A percentile compares a stretch with the other conserved stretches of the same genome.
These are phyloP conservation scores for Plectus sambesii DNA, from an alignment of 1,140 invertebrate species.

Conservation along the genomic window DNA sequence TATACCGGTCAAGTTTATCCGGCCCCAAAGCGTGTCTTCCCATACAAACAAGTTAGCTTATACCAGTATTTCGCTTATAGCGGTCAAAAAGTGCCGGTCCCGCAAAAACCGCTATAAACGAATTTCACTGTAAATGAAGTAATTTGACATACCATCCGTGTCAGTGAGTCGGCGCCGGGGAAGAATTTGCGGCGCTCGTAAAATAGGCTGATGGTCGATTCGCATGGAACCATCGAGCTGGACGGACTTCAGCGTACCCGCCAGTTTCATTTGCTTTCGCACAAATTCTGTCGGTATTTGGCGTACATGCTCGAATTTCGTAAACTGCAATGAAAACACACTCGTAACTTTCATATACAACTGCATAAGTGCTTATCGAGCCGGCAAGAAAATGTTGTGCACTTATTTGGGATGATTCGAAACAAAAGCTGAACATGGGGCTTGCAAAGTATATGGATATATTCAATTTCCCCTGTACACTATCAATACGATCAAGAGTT, in stretches of 20 bases:
- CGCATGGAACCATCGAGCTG: slow-evolving; percentile 27
- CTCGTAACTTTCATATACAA: too few species aligned
- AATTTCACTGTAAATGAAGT: slow-evolving; percentile 12
- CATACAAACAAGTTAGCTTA: neutral
- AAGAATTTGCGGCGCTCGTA: slow-evolving; percentile 28
- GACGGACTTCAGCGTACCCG: slow-evolving; percentile 33
- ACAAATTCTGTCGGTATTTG: slow-evolving; percentile 41
- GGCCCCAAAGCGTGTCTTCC: too few species aligned
- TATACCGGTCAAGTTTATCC: too few species aligned
- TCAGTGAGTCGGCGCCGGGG: slow-evolving; percentile 12
- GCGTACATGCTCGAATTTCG: slow-evolving; percentile 37
- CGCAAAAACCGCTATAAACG: slow-evolving; percentile 8
- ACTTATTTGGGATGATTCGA: too few species aligned
- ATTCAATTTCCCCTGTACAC: too few species aligned
- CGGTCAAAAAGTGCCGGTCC: slow-evolving; percentile 7
- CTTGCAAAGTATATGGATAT: too few species aligned
- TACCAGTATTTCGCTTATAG: slow-evolving; percentile 3
- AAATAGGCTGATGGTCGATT: slow-evolving; percentile 36
- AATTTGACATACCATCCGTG: slow-evolving; percentile 15
- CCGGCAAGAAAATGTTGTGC: too few species aligned
- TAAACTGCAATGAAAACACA: slow-evolving; percentile 31
- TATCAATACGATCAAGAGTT: too few species aligned
- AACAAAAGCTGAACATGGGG: too few species aligned
- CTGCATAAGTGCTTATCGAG: too few species aligned
- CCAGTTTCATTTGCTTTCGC: slow-evolving; percentile 35